Evolutionary conservation across 2,797 vertebrate species (phyloP), one percentile per base, ranked within the genome.

Genomic region (Caiman crocodilus): DNA sequence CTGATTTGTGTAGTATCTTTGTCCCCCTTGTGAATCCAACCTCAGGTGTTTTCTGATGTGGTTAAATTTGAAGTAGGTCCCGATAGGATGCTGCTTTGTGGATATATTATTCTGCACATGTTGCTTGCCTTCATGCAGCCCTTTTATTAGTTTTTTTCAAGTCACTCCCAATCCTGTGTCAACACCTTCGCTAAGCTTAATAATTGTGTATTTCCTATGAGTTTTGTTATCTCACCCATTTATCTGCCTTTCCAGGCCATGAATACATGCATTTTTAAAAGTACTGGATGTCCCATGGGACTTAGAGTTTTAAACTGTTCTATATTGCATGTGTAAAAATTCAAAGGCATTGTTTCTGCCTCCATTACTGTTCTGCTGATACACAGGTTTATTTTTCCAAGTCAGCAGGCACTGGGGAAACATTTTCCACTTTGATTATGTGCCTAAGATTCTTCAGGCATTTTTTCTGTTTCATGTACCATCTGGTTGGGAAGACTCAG

Each of bases 201-300:
- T 63, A 71, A 85, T 23, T 58, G 57, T 25, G 5, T 20, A 10
- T 82, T 26, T 32, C 42, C 21, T 81, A 26, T 30, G 76, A 55
- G 64, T 76, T 90, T 71, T 17, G 13, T 23, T 14, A 3, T 4
- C 50, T 30, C 28, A 42, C 32, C 8, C 8, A 23, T 32, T 71
- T n/a, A 30, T n/a, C 50, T 17, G 13, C 7, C 50, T 77, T 32
- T 78, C 80, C 67, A 74, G 42, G 0, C 55, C 28, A 10, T 28
- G 75, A 89, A 84, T 5, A 88, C 86, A 89, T 88, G 81, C 61
- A 61, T 13, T 26, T 85, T 76, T 57, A 35, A 84, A 90, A 50
- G 6, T 5, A 23, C 9, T 76, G 4, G n/a, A 69, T 82, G 57
- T 84, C 63, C 25, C 59, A 80, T n/a, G 20, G 2, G 7, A 58